Evolutionary conservation across 2,113 vertebrate genomes (phyloP).

Genomic region (Strix aluco): DNA sequence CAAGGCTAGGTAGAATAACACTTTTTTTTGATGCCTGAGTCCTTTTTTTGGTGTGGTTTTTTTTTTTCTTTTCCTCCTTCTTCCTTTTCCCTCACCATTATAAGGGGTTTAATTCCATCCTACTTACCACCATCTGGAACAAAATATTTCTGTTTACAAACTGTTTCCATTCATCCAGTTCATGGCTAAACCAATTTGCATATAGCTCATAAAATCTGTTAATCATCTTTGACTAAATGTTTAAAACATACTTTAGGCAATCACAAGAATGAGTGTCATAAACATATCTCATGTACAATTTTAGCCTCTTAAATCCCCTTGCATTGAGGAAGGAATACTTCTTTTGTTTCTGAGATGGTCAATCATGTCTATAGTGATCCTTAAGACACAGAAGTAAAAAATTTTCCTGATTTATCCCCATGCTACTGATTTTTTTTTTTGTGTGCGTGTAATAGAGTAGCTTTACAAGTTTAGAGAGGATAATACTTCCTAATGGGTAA

Average conservation of each 20-base stretch:
- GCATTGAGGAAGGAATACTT: background rate
- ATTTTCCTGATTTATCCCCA: background rate
- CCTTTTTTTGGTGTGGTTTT: background rate
- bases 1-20: background rate
- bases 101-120: background rate
- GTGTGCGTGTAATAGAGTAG: background rate
- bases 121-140: background rate
- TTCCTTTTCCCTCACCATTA: background rate
- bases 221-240: background rate
- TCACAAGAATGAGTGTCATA: background rate
- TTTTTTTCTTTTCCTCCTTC: accelerated
- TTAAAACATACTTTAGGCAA: background rate
- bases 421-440: background rate
- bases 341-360: background rate
- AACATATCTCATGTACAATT: background rate
- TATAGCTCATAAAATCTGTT: background rate
- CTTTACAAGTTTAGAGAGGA: background rate
- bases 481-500: background rate
- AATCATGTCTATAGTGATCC: background rate
- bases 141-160: background rate
- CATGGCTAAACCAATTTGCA: background rate
- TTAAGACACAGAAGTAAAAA: background rate
- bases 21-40: background rate
- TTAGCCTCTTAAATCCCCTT: background rate
- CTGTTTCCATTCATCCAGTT: background rate